A percentile compares a stretch with the other conserved stretches of the same genome.
Evolutionary conservation across 2,888 invertebrate genomes (phyloP).

Genomic region (Odontothrips loti): DNA sequence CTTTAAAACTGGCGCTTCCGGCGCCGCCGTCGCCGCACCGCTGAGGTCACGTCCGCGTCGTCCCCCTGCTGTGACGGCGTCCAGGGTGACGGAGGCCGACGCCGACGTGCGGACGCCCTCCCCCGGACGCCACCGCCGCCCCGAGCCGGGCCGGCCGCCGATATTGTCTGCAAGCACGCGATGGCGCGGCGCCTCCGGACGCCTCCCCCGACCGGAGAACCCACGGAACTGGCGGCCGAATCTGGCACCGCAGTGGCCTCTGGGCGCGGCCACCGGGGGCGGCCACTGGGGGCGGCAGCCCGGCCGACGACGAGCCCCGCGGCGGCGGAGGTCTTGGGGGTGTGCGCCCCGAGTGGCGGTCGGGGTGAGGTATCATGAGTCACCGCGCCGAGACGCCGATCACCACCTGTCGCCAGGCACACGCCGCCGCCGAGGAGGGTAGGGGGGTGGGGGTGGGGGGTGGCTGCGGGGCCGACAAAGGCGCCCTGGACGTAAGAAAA

Average conservation of each 20-base stretch:
- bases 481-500: too few relatives aligned
- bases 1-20: slow-evolving; percentile 24
- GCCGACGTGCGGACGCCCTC: not conserved
- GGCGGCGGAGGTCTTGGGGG: too few relatives aligned
- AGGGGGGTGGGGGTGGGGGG: not conserved
- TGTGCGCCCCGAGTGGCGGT: not conserved
- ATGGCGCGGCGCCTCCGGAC: not conserved
- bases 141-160: not conserved
- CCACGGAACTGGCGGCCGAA: not conserved
- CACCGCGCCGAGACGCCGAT: not conserved
- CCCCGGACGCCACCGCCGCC: not conserved
- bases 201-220: too few relatives aligned
- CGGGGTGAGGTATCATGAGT: not conserved
- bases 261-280: too few relatives aligned
- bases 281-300: too few relatives aligned
- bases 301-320: too few relatives aligned
- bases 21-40: not conserved
- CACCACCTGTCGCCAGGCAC: not conserved
- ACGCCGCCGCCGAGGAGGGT: too few relatives aligned
- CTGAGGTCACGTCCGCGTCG: not conserved
- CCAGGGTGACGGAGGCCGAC: not conserved
- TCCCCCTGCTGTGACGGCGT: not conserved
- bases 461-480: too few relatives aligned
- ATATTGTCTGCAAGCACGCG: slow-evolving; percentile 18
- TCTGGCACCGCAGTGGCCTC: not conserved